Evolutionary conservation across 2,888 invertebrate genomes (phyloP).

Genomic region (Anarsia innoxiella): DNA sequence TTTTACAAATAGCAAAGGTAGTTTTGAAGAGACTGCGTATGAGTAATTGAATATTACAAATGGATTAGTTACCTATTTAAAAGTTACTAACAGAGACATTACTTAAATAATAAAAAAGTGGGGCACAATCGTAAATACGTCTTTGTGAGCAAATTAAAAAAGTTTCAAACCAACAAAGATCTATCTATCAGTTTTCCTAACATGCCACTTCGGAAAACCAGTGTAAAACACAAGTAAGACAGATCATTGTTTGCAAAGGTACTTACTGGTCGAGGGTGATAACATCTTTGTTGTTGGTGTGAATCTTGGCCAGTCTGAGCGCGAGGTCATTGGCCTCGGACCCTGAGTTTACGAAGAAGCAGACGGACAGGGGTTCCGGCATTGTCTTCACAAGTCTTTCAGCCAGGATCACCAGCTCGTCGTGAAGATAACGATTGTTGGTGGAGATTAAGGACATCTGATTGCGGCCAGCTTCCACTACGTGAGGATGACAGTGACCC

Average conservation of each 20-base stretch:
- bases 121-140: no score
- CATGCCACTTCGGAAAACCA: no score
- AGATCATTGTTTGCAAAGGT: not conserved
- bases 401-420: constrained; percentile 94
- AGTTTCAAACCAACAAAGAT: no score
- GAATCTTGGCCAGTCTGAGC: constrained; percentile 89
- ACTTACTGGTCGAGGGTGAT: constrained; percentile 98
- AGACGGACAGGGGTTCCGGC: constrained; percentile 90
- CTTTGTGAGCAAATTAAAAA: no score
- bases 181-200: no score
- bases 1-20: no score
- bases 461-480: constrained; percentile 90
- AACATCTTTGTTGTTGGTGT: constrained; percentile 92
- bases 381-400: constrained; percentile 87
- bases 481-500: constrained; percentile 97
- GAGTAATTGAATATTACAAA: no score
- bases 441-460: constrained; percentile 96
- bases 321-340: constrained; percentile 99
- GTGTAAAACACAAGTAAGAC: no score
- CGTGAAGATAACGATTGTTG: constrained; percentile 97
- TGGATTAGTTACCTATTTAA: no score
- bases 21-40: no score
- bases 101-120: no score
- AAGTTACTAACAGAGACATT: no score
- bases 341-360: constrained; percentile 98